Percentiles rank a stretch among this genome's conserved stretches.
Conservation (phyloP, 2,797 vertebrate genomes). For the Smutsia gigantea region DNA sequence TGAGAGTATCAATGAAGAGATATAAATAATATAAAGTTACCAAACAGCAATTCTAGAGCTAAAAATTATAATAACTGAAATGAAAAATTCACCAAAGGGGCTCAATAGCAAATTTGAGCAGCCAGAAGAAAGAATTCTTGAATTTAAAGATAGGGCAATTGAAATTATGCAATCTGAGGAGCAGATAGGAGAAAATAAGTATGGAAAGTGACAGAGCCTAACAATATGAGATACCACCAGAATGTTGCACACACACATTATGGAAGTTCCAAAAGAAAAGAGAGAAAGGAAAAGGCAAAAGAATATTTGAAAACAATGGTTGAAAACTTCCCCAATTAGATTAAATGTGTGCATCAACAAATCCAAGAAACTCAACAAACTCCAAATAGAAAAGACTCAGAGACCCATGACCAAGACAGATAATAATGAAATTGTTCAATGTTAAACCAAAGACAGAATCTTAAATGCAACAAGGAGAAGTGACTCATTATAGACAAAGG, state of each 20-base stretch:
- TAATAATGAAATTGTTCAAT: neutral
- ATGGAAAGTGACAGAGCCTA: neutral
- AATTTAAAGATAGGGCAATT: neutral
- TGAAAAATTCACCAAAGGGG: neutral
- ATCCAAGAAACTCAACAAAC: neutral
- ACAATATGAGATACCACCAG: neutral
- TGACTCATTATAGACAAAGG: neutral
- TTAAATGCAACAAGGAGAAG: neutral
- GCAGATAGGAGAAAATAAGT: neutral
- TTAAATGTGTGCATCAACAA: neutral
- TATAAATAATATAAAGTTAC: neutral
- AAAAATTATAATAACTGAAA: neutral
- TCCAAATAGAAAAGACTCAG: neutral
- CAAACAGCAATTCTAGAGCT: neutral
- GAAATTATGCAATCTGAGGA: neutral
- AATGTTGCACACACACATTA: neutral
- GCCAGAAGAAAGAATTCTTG: neutral
- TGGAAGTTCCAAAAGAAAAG: neutral
- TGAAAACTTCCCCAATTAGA: neutral
- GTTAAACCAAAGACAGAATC: neutral
- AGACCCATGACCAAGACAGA: neutral
- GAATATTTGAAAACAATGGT: neutral
- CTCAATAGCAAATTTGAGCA: neutral
- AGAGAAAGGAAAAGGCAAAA: neutral
- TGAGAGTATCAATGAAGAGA: neutral